Evolutionary conservation across 2,797 vertebrate genomes (phyloP), one percentile per base, ranked within the genome.

Genomic region (Hapalemur alaotrensis): DNA sequence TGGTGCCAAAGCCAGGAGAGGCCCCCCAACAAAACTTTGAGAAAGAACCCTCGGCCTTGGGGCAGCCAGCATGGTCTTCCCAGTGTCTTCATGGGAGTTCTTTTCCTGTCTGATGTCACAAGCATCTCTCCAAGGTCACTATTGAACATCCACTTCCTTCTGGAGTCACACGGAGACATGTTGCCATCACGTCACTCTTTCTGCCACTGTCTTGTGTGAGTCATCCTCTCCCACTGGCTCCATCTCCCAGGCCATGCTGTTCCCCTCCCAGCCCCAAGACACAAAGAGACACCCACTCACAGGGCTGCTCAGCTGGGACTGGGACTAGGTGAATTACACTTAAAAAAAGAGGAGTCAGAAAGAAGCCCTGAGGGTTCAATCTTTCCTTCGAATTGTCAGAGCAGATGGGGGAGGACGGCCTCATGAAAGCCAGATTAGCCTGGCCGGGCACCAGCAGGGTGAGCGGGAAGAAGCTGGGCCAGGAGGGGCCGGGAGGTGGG

Each of bases 321-420:
- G 9, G 0, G 7, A 46, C 32, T 1, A 35, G 88, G 67, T 72
- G 57, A 95, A 96, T 89, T 61, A 80, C 59, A 61, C 38, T 14
- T 69, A 50, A 72, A 70, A 65, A 83, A 79, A 78, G 38, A 90
- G 35, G 59, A 86, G 67, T 84, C 85, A 92, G 80, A 84, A 78
- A 63, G 63, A 94, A 85, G 89, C 87, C 97, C 83, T 95, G 52
- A 90, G 93, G 93, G 89, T 14, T 85, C 76, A 88, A 65, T 95
- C 76, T 92, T 95, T 43, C 87, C 72, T 93, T 67, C 54, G 80
- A 65, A 20, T 18, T 41, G 91, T 76, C 52, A 70, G 83, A 81
- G 59, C 80, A 92, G 93, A 78, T 69, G 65, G 59, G 54, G 38
- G 86, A 92, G 69, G 79, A 25, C 48, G 82, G 81, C 72, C 41